These are phyloP conservation scores for Luperina nickerlii DNA, from an alignment of 2,888 invertebrate species.

Conservation along the genomic window DNA sequence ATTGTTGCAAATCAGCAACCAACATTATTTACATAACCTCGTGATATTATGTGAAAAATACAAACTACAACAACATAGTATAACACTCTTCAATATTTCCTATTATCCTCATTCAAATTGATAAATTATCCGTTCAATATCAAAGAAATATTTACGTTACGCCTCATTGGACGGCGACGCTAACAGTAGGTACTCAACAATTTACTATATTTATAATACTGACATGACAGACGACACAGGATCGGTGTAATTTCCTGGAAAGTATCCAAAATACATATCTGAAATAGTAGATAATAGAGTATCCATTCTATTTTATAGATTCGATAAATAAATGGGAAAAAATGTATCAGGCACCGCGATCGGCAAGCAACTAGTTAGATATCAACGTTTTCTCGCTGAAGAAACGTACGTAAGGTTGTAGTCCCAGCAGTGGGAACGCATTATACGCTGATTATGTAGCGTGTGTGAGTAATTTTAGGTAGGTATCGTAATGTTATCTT, in stretches of 20 bases:
- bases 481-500: background rate
- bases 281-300: too few relatives aligned
- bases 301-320: too few relatives aligned
- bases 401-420: background rate
- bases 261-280: slow-evolving; percentile 63
- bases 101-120: slow-evolving; percentile 45
- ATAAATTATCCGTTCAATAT: slow-evolving; percentile 54
- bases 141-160: slow-evolving; percentile 62
- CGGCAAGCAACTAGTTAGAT: too few relatives aligned
- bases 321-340: slow-evolving; percentile 17
- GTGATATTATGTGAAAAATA: slow-evolving; percentile 29
- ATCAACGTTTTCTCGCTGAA: background rate
- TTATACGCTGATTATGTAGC: background rate
- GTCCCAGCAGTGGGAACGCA: background rate
- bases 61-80: slow-evolving; percentile 7
- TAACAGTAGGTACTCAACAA: slow-evolving; percentile 55
- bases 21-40: slow-evolving; percentile 14
- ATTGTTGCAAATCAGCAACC: slow-evolving; percentile 20
- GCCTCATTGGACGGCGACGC: slow-evolving; percentile 48
- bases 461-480: background rate
- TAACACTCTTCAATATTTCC: slow-evolving; percentile 56
- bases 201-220: slow-evolving; percentile 69
- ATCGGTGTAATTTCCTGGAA: slow-evolving; percentile 66
- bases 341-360: background rate
- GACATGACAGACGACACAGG: slow-evolving; percentile 68